These are phyloP conservation scores for Salvator merianae DNA, from an alignment of 2,113 vertebrate species.

Conservation along the genomic window DNA sequence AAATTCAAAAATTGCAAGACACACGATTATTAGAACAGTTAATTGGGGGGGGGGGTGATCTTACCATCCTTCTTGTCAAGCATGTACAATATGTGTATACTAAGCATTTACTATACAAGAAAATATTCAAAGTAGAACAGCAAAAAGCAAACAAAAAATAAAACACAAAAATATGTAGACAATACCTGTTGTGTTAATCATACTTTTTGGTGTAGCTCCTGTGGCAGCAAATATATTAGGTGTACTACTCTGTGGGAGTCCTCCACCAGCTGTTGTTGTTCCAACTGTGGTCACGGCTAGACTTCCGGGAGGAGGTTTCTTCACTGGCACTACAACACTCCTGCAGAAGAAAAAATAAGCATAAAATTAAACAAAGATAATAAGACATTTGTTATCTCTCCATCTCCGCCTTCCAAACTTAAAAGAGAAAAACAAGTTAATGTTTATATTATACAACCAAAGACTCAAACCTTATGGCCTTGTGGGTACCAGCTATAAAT, in stretches of 20 bases:
- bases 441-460: not conserved
- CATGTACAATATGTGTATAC: slow-evolving; percentile 6
- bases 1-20: not conserved
- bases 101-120: slow-evolving; percentile 33
- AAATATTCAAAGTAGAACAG: slow-evolving; percentile 37
- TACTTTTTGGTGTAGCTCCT: slow-evolving; percentile 92
- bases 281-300: slow-evolving; percentile 87
- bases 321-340: slow-evolving; percentile 94
- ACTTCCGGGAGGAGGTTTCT: slow-evolving; percentile 88
- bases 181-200: slow-evolving; percentile 97
- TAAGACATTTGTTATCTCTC: not conserved
- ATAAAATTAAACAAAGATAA: not conserved
- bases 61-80: slow-evolving; percentile 4
- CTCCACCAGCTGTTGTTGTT: slow-evolving; percentile 78
- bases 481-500: no score
- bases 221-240: slow-evolving; percentile 91
- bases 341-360: slow-evolving; percentile 65
- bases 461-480: no score
- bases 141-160: slow-evolving; percentile 60
- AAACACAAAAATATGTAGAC: slow-evolving; percentile 79
- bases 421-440: not conserved
- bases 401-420: not conserved
- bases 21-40: slow-evolving; percentile 7
- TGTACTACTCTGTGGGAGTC: slow-evolving; percentile 82
- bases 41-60: no score